These are phyloP conservation scores for Salvelinus sp. DNA, from an alignment of 2,113 vertebrate genomes.

Conservation along the genomic window DNA sequence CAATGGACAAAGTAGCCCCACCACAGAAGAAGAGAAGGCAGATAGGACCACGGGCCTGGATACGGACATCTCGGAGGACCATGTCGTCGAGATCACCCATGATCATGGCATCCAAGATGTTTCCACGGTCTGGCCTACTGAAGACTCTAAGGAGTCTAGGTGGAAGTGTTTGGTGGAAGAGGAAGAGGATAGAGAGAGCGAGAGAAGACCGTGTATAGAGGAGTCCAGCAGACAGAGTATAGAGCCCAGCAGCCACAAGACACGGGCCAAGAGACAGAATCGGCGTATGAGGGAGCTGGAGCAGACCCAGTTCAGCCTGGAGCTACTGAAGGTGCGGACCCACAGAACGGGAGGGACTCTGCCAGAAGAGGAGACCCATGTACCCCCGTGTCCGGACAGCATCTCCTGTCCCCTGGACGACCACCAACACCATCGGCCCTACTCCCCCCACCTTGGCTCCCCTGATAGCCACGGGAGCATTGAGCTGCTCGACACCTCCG, in stretches of 20 bases:
- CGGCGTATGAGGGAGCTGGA: conserved; percentile 94
- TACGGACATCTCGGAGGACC: conserved; percentile 72
- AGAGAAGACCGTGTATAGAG: conserved; percentile 79
- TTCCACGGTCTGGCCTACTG: conserved; percentile 1
- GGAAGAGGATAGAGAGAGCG: conserved; percentile 79
- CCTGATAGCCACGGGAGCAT: no score
- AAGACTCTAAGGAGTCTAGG: conserved; percentile 12
- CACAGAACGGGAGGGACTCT: conserved; percentile 75
- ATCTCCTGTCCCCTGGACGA: conserved; percentile 72
- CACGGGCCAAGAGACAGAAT: conserved; percentile 89
- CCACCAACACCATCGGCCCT: conserved; percentile 46
- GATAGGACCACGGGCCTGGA: conserved; percentile 71
- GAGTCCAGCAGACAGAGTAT: conserved; percentile 22
- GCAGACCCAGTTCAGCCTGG: conserved; percentile 92
- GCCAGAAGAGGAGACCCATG: conserved; percentile 63
- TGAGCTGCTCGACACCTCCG: no score
- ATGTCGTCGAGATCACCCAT: not conserved
- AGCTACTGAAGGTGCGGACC: conserved; percentile 89
- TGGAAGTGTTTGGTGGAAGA: conserved; percentile 62
- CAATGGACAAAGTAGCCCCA: conserved; percentile 42
- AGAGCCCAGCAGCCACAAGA: conserved; percentile 80
- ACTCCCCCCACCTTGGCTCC: conserved; percentile 74
- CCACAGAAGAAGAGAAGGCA: conserved; percentile 47
- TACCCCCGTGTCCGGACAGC: conserved; percentile 63
- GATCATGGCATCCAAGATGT: conserved; percentile 15